These are phyloP conservation scores for Xestia rhomboidea DNA, from an alignment of 2,888 invertebrate genomes.

Conservation along the genomic window DNA sequence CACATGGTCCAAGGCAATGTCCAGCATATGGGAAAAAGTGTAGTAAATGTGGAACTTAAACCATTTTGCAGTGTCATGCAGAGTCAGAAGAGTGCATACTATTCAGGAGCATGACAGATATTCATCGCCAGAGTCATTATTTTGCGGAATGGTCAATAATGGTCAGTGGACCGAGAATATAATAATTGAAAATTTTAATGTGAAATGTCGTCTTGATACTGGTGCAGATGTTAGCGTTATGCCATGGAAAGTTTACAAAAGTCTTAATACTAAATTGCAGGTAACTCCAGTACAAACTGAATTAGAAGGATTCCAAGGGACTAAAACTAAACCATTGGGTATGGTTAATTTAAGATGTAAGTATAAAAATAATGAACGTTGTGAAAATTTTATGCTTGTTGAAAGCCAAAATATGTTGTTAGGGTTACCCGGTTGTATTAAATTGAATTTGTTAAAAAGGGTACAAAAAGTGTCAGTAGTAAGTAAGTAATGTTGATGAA, in stretches of 20 bases:
- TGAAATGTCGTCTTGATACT: no score
- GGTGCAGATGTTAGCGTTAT: no score
- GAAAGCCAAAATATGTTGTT: background rate
- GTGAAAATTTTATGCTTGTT: background rate
- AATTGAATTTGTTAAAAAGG: constrained; percentile 2
- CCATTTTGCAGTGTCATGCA: no score
- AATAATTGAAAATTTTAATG: no score
- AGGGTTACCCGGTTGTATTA: constrained; percentile 3
- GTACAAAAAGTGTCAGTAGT: background rate
- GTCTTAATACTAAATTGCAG: no score
- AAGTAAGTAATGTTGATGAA: background rate
- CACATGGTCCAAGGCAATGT: no score
- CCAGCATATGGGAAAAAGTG: no score
- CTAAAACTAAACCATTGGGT: background rate
- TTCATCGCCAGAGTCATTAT: background rate
- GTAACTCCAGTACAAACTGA: background rate
- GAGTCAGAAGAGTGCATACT: no score
- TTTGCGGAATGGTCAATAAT: background rate
- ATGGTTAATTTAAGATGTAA: background rate
- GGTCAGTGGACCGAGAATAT: no score
- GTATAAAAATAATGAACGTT: background rate
- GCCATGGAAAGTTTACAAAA: no score
- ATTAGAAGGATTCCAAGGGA: background rate
- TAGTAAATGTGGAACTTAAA: no score
- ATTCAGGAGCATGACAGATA: background rate